These are phyloP conservation scores for Girardinichthys multiradiatus DNA, from an alignment of 2,113 vertebrate species.

Conservation along the genomic window DNA sequence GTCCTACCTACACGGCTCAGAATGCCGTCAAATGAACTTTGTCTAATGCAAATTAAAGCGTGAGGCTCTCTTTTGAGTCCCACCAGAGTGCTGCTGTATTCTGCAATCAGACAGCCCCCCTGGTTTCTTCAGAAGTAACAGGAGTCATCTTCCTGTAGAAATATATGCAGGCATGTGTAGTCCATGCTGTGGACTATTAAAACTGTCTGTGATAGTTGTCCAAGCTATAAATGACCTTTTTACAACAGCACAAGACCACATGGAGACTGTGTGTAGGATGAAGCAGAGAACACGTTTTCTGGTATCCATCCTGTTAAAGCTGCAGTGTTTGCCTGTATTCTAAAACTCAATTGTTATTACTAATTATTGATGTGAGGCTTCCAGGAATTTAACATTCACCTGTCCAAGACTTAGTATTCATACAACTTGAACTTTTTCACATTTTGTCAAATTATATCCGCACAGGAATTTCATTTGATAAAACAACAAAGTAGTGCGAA, in stretches of 20 bases:
- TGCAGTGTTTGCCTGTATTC: background rate
- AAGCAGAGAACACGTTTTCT: conserved; percentile 13
- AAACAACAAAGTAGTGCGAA: too few relatives aligned
- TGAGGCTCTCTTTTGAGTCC: conserved; percentile 16
- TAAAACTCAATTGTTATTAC: background rate
- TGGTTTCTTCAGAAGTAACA: conserved; percentile 2
- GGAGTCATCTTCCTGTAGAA: conserved; percentile 9
- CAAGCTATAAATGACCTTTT: background rate
- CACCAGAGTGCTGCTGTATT: conserved; percentile 9
- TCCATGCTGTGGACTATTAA: background rate
- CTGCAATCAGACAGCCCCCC: conserved; percentile 7
- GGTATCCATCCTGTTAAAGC: too few relatives aligned
- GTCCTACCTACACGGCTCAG: background rate
- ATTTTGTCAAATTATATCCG: too few relatives aligned
- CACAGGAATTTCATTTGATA: too few relatives aligned
- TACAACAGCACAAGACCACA: conserved; percentile 13
- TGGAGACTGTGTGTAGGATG: conserved; percentile 3
- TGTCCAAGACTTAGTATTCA: too few relatives aligned
- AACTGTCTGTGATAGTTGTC: too few relatives aligned
- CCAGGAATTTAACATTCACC: too few relatives aligned
- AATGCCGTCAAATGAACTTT: conserved; percentile 42
- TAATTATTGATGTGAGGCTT: background rate
- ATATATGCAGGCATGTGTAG: conserved; percentile 9
- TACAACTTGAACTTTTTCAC: too few relatives aligned
- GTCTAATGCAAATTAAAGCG: conserved; percentile 52